These are phyloP conservation scores for Aquatica leii DNA, from an alignment of 2,888 invertebrate species.

Conservation along the genomic window DNA sequence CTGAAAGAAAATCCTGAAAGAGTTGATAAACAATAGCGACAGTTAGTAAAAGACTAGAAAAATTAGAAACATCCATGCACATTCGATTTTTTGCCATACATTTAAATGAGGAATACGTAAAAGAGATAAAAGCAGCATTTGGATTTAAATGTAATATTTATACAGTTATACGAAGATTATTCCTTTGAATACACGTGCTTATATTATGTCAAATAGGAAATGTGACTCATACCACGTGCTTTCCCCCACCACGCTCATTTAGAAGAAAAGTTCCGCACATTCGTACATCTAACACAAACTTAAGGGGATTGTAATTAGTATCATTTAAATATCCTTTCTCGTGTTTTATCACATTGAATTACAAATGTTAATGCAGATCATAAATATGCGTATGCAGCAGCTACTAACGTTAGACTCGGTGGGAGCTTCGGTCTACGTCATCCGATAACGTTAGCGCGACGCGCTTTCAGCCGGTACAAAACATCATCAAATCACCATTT, in stretches of 20 bases:
- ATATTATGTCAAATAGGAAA: conserved; percentile 22
- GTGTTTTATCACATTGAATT: conserved; percentile 15
- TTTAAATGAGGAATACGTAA: too few relatives aligned
- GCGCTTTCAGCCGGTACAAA: conserved; percentile 28
- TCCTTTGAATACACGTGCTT: neutral
- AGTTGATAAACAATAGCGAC: too few relatives aligned
- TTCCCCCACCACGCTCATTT: conserved; percentile 29
- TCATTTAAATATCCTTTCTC: neutral
- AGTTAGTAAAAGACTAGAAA: too few relatives aligned
- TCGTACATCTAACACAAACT: conserved; percentile 8
- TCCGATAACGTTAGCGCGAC: conserved; percentile 22
- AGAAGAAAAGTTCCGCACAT: conserved; percentile 9
- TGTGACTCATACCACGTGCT: conserved; percentile 33
- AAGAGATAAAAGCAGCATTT: too few relatives aligned
- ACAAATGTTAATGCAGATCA: conserved; percentile 26
- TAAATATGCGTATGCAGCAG: conserved; percentile 26
- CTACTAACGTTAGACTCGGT: conserved; percentile 1
- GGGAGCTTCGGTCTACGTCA: conserved; percentile 20
- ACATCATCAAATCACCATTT: conserved; percentile 27
- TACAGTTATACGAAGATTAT: too few relatives aligned
- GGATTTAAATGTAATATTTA: too few relatives aligned
- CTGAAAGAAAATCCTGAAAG: too few relatives aligned
- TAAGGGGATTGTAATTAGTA: neutral
- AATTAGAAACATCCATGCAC: too few relatives aligned
- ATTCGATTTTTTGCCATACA: too few relatives aligned